Percentiles rank a stretch among this genome's conserved stretches.
Evolutionary conservation across 2,113 vertebrate species (phyloP).

Genomic region (Electrona antarctica): DNA sequence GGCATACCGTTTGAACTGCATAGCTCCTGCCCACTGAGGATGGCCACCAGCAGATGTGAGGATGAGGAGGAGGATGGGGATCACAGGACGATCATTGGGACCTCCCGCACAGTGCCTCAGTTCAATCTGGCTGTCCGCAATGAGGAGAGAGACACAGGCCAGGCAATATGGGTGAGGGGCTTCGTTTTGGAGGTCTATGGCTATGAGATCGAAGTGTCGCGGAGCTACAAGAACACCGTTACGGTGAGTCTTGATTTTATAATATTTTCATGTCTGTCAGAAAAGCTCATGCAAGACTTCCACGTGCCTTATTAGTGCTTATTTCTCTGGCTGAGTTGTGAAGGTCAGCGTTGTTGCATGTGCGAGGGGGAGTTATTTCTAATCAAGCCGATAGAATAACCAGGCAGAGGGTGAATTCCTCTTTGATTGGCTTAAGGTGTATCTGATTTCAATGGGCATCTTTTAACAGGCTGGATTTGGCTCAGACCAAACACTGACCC

Average conservation of each 20-base stretch:
- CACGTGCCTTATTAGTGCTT: not conserved
- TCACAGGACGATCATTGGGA: conserved; percentile 1
- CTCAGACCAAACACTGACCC: conserved; percentile 64
- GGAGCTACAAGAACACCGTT: conserved; percentile 93
- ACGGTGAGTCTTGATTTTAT: conserved; percentile 77
- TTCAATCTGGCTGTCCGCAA: conserved; percentile 88
- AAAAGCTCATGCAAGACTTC: no score
- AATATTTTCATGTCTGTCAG: not conserved
- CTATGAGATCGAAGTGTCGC: conserved; percentile 88
- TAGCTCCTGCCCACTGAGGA: conserved; percentile 88
- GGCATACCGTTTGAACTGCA: conserved; percentile 92
- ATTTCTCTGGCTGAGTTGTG: conserved; percentile 30
- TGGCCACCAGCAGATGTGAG: conserved; percentile 83
- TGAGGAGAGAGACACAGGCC: conserved; percentile 91
- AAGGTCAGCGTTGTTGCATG: conserved; percentile 62
- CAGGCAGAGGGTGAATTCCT: conserved; percentile 64
- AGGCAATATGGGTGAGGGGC: conserved; percentile 94
- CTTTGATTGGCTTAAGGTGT: conserved; percentile 74
- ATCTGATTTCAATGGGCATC: conserved; percentile 77
- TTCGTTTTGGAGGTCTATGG: conserved; percentile 89
- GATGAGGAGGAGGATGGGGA: conserved; percentile 29
- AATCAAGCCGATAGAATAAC: conserved; percentile 73
- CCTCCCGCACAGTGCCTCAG: conserved; percentile 68
- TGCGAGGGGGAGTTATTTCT: conserved; percentile 69
- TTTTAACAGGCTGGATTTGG: conserved; percentile 76